Conservation (phyloP, 2,113 vertebrate genomes). For the Elephas maximus region DNA sequence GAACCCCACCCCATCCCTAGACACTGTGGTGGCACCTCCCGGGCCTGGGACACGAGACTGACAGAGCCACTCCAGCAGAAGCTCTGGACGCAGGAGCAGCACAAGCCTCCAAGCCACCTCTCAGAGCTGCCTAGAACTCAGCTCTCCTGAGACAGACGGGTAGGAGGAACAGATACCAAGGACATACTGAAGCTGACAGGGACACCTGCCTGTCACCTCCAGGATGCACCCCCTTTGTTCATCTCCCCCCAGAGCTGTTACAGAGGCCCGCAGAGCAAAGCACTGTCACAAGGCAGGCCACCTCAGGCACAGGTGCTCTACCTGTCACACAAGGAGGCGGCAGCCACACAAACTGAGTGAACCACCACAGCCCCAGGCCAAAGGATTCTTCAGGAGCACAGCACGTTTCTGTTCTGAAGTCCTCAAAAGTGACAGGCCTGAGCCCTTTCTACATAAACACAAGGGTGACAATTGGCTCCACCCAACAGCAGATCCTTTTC, state of each 20-base stretch:
- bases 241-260: too few relatives aligned
- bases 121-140: neutral
- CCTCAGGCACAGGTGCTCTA: too few relatives aligned
- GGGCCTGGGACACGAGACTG: too few relatives aligned
- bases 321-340: neutral
- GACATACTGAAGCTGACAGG: too few relatives aligned
- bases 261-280: neutral
- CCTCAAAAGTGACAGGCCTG: neutral
- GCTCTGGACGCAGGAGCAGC: too few relatives aligned
- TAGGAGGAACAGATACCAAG: too few relatives aligned
- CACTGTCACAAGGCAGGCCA: too few relatives aligned
- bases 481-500: neutral
- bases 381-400: neutral
- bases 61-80: too few relatives aligned
- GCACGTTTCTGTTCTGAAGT: neutral
- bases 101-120: too few relatives aligned
- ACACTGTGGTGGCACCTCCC: too few relatives aligned
- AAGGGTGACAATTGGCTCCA: fast-evolving
- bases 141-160: neutral
- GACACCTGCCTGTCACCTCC: too few relatives aligned
- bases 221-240: neutral
- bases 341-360: neutral
- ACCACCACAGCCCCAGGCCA: neutral
- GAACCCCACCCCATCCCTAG: too few relatives aligned
- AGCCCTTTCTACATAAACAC: neutral